Percentiles rank a stretch among this genome's conserved stretches.
These are phyloP conservation scores for Prinia subflava DNA, from an alignment of 2,113 vertebrate genomes.

Conservation along the genomic window DNA sequence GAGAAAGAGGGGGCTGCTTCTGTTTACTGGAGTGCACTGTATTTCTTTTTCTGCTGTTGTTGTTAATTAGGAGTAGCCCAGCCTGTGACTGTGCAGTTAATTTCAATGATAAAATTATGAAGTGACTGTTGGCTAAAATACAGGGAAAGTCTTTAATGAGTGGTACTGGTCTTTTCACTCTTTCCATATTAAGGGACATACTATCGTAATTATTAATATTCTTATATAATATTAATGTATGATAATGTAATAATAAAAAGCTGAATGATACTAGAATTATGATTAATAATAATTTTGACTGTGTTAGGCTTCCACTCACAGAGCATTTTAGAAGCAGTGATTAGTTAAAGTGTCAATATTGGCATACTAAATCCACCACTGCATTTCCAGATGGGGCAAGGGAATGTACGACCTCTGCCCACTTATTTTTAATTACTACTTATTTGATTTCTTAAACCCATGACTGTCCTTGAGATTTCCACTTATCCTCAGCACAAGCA, in stretches of 20 bases:
- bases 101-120: not conserved
- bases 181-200: not conserved
- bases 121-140: not conserved
- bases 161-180: not conserved
- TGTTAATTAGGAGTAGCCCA: conserved; percentile 8
- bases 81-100: not conserved
- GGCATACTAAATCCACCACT: conserved; percentile 4
- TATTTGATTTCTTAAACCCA: conserved; percentile 32
- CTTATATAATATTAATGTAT: conserved; percentile 25
- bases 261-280: not conserved
- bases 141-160: not conserved
- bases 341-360: conserved; percentile 52
- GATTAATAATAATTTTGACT: not conserved
- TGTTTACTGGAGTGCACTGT: conserved; percentile 28
- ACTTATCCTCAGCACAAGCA: not conserved
- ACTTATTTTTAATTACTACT: conserved; percentile 38
- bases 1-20: not conserved
- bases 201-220: not conserved
- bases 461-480: not conserved
- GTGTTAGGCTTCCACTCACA: not conserved
- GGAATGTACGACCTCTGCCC: not conserved
- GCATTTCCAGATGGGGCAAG: not conserved
- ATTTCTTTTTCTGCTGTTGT: conserved; percentile 45
- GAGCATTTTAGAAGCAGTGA: conserved; percentile 12
- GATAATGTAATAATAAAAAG: conserved; percentile 13